Base-by-base conservation (phyloP, 2,113 vertebrate genomes). In the Panthera leo region DNA sequence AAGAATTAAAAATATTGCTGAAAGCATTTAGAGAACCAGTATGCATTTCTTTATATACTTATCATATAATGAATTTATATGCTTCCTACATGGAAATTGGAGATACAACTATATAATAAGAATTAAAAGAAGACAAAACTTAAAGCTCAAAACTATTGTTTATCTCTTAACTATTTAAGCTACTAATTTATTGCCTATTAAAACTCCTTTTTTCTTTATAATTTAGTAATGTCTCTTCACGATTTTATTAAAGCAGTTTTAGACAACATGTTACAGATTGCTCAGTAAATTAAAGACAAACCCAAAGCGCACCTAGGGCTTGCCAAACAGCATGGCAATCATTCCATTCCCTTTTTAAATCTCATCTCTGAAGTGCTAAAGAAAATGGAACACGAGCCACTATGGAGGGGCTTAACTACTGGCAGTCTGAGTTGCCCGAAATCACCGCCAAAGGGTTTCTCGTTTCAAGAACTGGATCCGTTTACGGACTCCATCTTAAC, bases 21-120 rank as follows among this genome's bases (percentile, higher is more conserved):
- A 71, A 82, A 12, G 11, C 2, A 48, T 31, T 71, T 94, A 87
- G 89, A 29, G 34, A 85, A 4, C 90, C 91, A 89, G n/a, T 29
- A 3, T 95, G 10, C 0, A 0, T 92, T 97, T 97, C 6, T 94
- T 16, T 18, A 84, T 95, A 51, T 89, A 91, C 82, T 97, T 95
- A 91, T 97, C n/a, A 51, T 91, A 18, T 94, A 93, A 97, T 90
- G 70, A 58, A 98, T 97, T 97, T 63, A 19, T 95, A 93, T 96
- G 27, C 4, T 87, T 94, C 2, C 13, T 29, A 79, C 42, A 36
- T 34, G 80, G 73, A 91, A 98, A 96, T 97, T 95, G 90, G 96
- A 82, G 75, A 55, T 63, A 67, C 10, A 97, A 2, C 1, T 15
- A 86, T 19, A 55, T 36, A 86, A 92, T 90, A 73, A 83, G 25